Conservation (phyloP, 2,113 vertebrate genomes). For the Butastur rufipennis region DNA sequence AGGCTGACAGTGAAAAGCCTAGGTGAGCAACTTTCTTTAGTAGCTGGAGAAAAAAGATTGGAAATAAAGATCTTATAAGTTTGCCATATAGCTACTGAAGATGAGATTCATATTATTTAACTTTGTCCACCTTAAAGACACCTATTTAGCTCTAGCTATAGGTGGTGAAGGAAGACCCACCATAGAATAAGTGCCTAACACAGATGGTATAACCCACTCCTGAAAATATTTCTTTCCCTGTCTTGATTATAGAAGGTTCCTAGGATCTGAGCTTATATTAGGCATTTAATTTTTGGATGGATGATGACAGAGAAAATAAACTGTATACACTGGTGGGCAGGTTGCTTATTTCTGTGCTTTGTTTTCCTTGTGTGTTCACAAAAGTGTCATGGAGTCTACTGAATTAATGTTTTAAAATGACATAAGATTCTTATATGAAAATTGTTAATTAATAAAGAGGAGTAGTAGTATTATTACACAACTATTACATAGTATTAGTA, state of each 20-base stretch:
- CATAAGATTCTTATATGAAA: not conserved
- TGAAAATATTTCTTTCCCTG: not conserved
- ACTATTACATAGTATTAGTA: not conserved
- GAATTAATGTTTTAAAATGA: not conserved
- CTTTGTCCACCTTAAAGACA: not conserved
- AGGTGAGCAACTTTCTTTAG: not conserved
- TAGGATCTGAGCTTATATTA: not conserved
- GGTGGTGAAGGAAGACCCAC: not conserved
- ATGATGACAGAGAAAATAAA: not conserved
- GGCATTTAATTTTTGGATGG: not conserved
- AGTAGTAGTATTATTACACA: not conserved
- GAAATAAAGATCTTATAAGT: not conserved
- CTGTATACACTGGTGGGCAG: fast-evolving
- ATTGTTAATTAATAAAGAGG: not conserved
- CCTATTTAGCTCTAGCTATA: not conserved
- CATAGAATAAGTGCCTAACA: not conserved
- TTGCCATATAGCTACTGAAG: not conserved
- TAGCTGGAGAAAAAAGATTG: not conserved
- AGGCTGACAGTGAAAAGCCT: not conserved
- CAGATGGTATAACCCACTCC: not conserved
- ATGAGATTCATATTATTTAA: not conserved
- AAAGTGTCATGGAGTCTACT: not conserved
- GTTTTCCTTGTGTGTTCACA: not conserved
- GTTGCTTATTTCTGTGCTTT: not conserved
- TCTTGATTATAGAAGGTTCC: not conserved